Base-by-base conservation (phyloP, 1,140 invertebrate species). In the Temnothorax curvispinosus region DNA sequence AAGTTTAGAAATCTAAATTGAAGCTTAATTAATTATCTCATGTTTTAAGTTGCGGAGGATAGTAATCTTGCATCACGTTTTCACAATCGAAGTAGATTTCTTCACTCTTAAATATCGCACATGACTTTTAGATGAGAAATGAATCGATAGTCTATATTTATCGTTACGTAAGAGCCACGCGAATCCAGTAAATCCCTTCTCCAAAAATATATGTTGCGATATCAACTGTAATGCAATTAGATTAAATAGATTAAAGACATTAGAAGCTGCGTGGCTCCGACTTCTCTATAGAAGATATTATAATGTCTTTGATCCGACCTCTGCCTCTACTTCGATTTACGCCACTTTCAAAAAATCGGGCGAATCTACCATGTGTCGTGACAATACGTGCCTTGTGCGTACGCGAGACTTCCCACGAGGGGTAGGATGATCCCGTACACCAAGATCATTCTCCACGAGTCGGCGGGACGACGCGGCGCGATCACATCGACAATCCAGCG, bases 401-500 rank as follows among this genome's bases (percentile, higher is more conserved):
- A 90, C 87, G 85, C 89, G 54, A 91, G 76, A 86, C 92, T 90
- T 88, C 88, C 93, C 90, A 92, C 90, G 77, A 94, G 90, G 90
- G 89, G 85, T 75, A 91, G 86, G 69, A 93, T 92, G 72, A 94
- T 91, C 87, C 90, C 85, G 88, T 91, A 86, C 88, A 85, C 87
- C 93, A 92, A 85, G 89, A 92, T 92, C 91, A 93, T 94, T 93
- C 89, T 92, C 89, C 84, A 75, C 41, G 13, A 27, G 47, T 81
- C 65, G 44, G 75, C 85, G 91, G 47, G 74, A 85, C 27, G 62
- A 50, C 74, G 67, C 80, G 65, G 81, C 87, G 82, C 69, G 90
- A 91, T 93, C 90, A 93, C 93, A 92, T 93, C 86, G 91, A 94
- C 92, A 84, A 85, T 86, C 41, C 86, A 92, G 85, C 87, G 69